Percentiles rank a stretch among this genome's conserved stretches.
Evolutionary conservation across 1,140 invertebrate genomes (phyloP).

Genomic region (Rhynchophorus ferrugineus): DNA sequence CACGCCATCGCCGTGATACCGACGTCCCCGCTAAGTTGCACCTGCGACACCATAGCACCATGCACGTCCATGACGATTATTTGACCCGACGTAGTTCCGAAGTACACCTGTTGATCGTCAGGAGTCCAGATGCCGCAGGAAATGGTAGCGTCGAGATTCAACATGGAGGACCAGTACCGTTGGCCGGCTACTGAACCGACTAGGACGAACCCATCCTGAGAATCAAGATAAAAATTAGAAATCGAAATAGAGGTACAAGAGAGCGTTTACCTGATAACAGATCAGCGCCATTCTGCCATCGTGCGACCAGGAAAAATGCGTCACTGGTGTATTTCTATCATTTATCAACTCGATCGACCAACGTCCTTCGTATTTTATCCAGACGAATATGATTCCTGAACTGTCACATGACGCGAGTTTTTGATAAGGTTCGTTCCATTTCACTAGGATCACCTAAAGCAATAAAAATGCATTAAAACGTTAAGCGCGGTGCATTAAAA

Average conservation of each 20-base stretch:
- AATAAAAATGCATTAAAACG: neutral
- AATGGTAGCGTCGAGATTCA: conserved; percentile 87
- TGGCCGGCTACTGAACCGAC: conserved; percentile 95
- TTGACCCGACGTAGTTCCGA: conserved; percentile 88
- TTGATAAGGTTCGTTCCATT: conserved; percentile 99
- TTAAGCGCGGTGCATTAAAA: neutral
- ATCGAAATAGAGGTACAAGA: conserved; percentile 11
- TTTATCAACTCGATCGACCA: conserved; percentile 99
- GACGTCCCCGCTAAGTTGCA: conserved; percentile 70
- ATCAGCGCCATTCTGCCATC: conserved; percentile 97
- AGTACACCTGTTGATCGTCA: conserved; percentile 94
- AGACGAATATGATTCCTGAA: conserved; percentile 97
- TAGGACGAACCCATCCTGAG: conserved; percentile 86
- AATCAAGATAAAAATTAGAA: conserved; percentile 5
- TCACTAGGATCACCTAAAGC: conserved; percentile 87
- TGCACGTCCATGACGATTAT: conserved; percentile 94
- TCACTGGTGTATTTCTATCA: conserved; percentile 91
- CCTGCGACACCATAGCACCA: conserved; percentile 88
- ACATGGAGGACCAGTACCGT: conserved; percentile 96
- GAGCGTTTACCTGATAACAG: conserved; percentile 75
- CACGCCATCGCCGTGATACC: conserved; percentile 87
- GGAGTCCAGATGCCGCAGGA: conserved; percentile 97
- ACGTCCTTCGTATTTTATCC: conserved; percentile 97
- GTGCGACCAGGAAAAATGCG: conserved; percentile 97
- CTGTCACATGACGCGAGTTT: conserved; percentile 96